These are phyloP conservation scores for Coelopa frigida DNA, from an alignment of 1,140 invertebrate species.

Conservation along the genomic window DNA sequence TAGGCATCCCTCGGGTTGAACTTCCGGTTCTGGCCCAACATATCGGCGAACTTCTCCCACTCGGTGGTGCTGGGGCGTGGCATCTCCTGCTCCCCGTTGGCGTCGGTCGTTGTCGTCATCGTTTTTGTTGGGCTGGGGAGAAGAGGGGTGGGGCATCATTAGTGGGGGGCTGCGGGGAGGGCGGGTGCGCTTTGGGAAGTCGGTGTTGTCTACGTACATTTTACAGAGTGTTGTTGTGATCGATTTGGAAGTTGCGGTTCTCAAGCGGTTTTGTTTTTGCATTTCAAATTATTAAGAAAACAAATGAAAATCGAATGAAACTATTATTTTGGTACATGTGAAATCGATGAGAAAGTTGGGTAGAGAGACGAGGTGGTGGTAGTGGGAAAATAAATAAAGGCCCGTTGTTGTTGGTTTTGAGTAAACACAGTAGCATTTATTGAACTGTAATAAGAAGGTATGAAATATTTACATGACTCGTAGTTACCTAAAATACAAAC, in stretches of 20 bases:
- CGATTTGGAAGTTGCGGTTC: too few species aligned
- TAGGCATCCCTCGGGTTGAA: slow-evolving; percentile 35
- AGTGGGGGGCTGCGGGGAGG: not conserved
- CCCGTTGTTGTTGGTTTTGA: too few species aligned
- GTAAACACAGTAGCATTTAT: too few species aligned
- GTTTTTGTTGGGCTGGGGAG: slow-evolving; percentile 15
- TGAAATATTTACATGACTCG: too few species aligned
- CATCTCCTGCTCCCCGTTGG: slow-evolving; percentile 13
- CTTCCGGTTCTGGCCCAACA: slow-evolving; percentile 28
- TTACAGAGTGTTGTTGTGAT: slow-evolving; percentile 12
- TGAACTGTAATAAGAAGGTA: too few species aligned
- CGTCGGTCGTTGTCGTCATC: slow-evolving; percentile 13
- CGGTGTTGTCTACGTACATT: slow-evolving; percentile 14
- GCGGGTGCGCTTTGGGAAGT: too few species aligned
- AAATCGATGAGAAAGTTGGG: too few species aligned
- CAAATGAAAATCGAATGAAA: too few species aligned
- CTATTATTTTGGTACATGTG: too few species aligned
- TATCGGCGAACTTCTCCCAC: slow-evolving; percentile 38
- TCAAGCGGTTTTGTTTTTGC: slow-evolving; percentile 1
- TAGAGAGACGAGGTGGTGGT: too few species aligned
- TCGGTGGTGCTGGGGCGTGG: slow-evolving; percentile 32
- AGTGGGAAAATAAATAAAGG: too few species aligned
- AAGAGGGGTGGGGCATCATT: slow-evolving; percentile 2
- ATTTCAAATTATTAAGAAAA: slow-evolving; percentile 1
- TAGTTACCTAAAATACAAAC: too few species aligned